Percentiles rank a stretch among this genome's conserved stretches.
These are phyloP conservation scores for Phrynocephalus versicolor DNA, from an alignment of 2,113 vertebrate species.

Conservation along the genomic window DNA sequence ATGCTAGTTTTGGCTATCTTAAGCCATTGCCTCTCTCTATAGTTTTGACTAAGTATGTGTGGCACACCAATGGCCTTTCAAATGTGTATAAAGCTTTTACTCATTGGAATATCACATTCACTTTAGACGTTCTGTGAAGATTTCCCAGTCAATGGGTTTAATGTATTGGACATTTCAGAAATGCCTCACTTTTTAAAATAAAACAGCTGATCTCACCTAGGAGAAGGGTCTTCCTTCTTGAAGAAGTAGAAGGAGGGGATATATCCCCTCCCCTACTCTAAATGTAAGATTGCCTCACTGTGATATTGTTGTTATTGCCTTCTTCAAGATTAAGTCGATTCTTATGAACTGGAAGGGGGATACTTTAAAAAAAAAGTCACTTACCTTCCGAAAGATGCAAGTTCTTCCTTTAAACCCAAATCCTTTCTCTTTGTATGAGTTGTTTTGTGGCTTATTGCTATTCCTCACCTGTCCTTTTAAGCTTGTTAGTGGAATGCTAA, in stretches of 20 bases:
- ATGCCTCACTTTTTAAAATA: background rate
- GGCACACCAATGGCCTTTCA: background rate
- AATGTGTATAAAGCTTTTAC: background rate
- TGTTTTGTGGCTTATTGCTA: conserved; percentile 23
- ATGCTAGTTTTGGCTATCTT: background rate
- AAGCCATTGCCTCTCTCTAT: background rate
- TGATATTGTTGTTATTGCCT: background rate
- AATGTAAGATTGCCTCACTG: background rate
- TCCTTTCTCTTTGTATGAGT: background rate
- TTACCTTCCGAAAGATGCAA: conserved; percentile 44
- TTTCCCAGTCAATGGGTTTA: background rate
- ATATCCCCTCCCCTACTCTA: background rate
- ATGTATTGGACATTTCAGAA: background rate
- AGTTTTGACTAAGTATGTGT: background rate
- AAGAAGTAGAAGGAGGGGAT: background rate
- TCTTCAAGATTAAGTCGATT: background rate
- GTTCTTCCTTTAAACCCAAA: background rate
- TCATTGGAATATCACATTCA: background rate
- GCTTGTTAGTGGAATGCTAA: conserved; percentile 34
- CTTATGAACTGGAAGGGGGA: background rate
- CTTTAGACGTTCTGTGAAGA: background rate
- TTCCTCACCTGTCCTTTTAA: conserved; percentile 59
- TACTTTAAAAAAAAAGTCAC: conserved; percentile 17
- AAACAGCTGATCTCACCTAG: background rate
- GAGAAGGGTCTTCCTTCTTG: background rate